Evolutionary conservation across 2,113 vertebrate genomes (phyloP), one percentile per base, ranked within the genome.

Genomic region (Meleagris gallopavo): DNA sequence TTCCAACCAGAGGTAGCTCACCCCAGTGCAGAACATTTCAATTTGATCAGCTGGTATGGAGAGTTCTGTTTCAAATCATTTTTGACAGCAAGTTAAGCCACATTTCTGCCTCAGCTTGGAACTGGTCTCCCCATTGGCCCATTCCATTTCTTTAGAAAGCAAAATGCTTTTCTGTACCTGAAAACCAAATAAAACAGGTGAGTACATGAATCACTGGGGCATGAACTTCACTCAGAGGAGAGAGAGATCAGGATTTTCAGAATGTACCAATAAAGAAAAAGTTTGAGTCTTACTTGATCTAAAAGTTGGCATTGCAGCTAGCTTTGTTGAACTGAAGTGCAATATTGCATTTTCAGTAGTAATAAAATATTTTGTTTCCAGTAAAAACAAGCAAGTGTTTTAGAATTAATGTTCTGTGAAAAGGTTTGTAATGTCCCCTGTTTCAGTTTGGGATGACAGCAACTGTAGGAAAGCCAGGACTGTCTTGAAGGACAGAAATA

Each of bases 61-160:
- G 17, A 70, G 21, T 24, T 88, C 88, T 90, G 76, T 92, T 96
- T 93, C 86, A 90, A 91, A 88, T 94, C 5, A 81, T 86, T 83
- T 93, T 64, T 90, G 88, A 91, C 82, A 91, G 60, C 62, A 24
- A 86, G 94, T 92, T 93, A 88, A 86, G 34, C 52, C 90, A 34
- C 41, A 74, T 86, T 94, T 93, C 72, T 90, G 61, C 52, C 67
- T 79, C 82, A 73, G 71, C 50, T 88, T 91, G 75, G 84, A 80
- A 10, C 32, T 70, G 34, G 36, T 46, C 54, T 40, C 30, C 70
- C 65, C 46, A 32, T 60, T 67, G 78, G 62, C n/a, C 22, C 55
- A 17, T 83, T 80, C 55, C 50, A n/a, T 77, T 57, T 61, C 65
- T 77, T 38, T 62, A 38, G 75, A 83, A 83, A 89, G 20, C 30